These are phyloP conservation scores for Thermophis baileyi DNA, from an alignment of 2,113 vertebrate genomes.

Conservation along the genomic window DNA sequence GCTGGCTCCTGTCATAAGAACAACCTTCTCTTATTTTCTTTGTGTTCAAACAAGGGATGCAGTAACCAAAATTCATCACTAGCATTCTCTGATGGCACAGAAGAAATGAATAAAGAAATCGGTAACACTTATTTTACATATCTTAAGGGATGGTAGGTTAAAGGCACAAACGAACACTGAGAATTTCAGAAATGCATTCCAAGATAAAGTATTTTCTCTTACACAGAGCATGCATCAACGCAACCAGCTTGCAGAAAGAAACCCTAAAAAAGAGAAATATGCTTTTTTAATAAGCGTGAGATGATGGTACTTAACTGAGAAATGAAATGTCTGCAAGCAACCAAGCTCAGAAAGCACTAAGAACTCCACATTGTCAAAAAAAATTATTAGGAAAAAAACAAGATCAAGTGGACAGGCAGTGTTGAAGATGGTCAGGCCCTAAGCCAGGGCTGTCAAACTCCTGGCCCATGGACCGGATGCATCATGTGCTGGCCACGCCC, in stretches of 20 bases:
- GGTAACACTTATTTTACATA: not conserved
- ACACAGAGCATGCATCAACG: not conserved
- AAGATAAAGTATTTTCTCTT: not conserved
- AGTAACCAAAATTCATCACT: constrained; percentile 27
- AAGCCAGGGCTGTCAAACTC: not conserved
- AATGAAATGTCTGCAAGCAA: not conserved
- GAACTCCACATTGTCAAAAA: not conserved
- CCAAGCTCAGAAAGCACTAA: not conserved
- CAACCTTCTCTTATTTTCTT: not conserved
- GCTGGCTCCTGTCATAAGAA: not conserved
- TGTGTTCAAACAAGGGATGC: constrained; percentile 2
- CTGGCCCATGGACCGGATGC: no score
- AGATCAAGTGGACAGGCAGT: not conserved
- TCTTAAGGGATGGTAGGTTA: not conserved
- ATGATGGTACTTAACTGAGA: not conserved
- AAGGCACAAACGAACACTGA: not conserved
- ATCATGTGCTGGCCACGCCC: no score
- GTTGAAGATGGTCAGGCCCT: not conserved
- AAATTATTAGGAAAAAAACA: not conserved
- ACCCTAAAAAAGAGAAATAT: not conserved
- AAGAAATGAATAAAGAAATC: not conserved
- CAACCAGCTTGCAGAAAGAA: not conserved
- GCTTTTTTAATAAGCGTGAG: not conserved
- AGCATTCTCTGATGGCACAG: not conserved
- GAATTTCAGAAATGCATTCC: not conserved